Percentiles rank a stretch among this genome's conserved stretches.
phyloP scores from a whole-genome alignment of 2,888 invertebrate species.

The Pemphredon lugubris region DNA sequence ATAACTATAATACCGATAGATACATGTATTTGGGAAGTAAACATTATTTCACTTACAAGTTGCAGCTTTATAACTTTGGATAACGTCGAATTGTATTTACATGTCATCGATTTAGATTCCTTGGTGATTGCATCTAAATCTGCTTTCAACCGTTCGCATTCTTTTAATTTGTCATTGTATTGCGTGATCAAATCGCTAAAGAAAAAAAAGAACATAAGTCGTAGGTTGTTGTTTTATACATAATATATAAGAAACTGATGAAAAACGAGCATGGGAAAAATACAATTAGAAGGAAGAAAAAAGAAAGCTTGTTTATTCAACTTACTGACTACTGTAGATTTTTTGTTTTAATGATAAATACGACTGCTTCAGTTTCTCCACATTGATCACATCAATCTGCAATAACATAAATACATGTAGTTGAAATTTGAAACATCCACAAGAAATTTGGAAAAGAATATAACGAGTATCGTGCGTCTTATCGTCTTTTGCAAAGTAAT shows the following conservation, averaged over 20 bases:
- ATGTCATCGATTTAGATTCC: conserved; percentile 53
- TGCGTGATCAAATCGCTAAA: conserved; percentile 69
- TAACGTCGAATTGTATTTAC: conserved; percentile 53
- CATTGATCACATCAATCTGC: conserved; percentile 57
- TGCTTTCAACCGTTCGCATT: conserved; percentile 65
- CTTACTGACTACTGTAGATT: conserved; percentile 71
- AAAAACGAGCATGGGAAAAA: no score
- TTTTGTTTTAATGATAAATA: conserved; percentile 67
- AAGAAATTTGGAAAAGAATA: not conserved
- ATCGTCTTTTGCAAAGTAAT: not conserved
- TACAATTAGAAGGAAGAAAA: no score
- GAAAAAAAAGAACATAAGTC: no score
- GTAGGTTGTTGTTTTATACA: no score
- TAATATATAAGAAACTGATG: no score
- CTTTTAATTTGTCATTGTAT: conserved; percentile 70
- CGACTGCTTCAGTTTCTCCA: conserved; percentile 63
- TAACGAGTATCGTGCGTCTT: no score
- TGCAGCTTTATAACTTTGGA: conserved; percentile 66
- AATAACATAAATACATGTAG: not conserved
- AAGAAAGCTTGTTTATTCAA: conserved; percentile 19
- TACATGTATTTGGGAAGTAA: not conserved
- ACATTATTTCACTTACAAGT: conserved; percentile 58
- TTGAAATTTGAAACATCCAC: not conserved
- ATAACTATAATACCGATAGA: not conserved
- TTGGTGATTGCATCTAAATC: conserved; percentile 56